Conservation (phyloP, 1,140 invertebrate species). For the Eulimnadia texana region DNA sequence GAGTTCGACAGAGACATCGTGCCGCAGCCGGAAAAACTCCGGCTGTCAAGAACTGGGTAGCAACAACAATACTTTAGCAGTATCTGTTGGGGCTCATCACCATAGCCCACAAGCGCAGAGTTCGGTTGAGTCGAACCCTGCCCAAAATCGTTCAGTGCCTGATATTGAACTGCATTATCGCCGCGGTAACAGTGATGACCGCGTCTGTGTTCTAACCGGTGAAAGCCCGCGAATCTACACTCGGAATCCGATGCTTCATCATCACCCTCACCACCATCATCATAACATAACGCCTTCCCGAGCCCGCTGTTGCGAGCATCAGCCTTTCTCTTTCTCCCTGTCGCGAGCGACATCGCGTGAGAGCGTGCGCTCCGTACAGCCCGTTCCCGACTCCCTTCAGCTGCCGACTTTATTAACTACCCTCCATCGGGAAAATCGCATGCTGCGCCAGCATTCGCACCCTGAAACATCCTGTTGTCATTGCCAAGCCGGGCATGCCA, state of each 20-base stretch:
- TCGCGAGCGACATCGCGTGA: slow-evolving; percentile 25
- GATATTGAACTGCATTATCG: slow-evolving; percentile 74
- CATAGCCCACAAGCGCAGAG: slow-evolving; percentile 8
- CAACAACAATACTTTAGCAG: slow-evolving; percentile 12
- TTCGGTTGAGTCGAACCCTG: slow-evolving; percentile 6
- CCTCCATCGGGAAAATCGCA: slow-evolving; percentile 40
- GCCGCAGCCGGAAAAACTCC: slow-evolving; percentile 16
- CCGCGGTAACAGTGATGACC: slow-evolving; percentile 22
- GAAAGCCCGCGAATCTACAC: slow-evolving; percentile 4
- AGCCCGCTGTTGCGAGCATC: slow-evolving; percentile 19
- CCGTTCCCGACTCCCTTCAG: slow-evolving; percentile 28
- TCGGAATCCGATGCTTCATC: neutral
- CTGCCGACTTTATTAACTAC: slow-evolving; percentile 15
- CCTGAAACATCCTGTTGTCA: slow-evolving; percentile 51
- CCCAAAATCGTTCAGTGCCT: slow-evolving; percentile 50
- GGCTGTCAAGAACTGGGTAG: slow-evolving; percentile 2
- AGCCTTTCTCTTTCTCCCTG: slow-evolving; percentile 22
- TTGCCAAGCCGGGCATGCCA: slow-evolving; percentile 23
- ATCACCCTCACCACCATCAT: slow-evolving; percentile 12
- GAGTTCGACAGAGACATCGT: slow-evolving; percentile 13
- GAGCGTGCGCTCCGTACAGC: slow-evolving; percentile 24
- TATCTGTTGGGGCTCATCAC: neutral
- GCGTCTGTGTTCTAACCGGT: slow-evolving; percentile 9
- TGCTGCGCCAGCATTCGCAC: slow-evolving; percentile 79
- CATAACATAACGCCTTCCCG: slow-evolving; percentile 15